Base-by-base conservation (phyloP, 2,888 invertebrate species). In the Nemurella pictetii region DNA sequence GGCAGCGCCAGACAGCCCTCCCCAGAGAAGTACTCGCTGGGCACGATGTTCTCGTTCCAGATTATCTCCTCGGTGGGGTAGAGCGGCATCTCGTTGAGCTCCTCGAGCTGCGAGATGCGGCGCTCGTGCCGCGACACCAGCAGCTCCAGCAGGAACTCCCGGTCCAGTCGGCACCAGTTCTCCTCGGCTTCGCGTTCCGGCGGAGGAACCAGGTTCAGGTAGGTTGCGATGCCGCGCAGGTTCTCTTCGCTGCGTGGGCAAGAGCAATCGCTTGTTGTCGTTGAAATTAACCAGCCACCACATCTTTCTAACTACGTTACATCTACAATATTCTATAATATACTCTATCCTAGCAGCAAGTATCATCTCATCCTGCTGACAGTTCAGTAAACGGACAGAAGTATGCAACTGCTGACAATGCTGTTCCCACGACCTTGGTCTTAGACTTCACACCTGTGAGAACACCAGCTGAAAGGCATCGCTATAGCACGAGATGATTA, bases 41-140 rank as follows among this genome's bases (percentile, higher is more conserved):
- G 99, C 0, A 99, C 99, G 77, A 99, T 94, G 89, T 99, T 99
- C 90, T 99, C 99, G 90, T 99, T 98, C 99, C 99, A 99, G 88
- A 99, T 98, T 0, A 99, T 95, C 86, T 96, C 95, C 90, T 99
- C 99, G 0, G 98, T 99, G 0, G 99, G 99, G 90, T 99, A 99
- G 0, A 99, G 92, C 0, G 99, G 99, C 97, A 99, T 98, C 88
- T 97, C 96, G 90, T 99, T 99, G 15, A 99, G 91, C 84, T 97
- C 96, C 89, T 99, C 97, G 84, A 99, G 91, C 89, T 99, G 99
- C 0, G 98, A 99, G 55, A 95, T 94, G 83, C 97, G 93, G 74
- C 95, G 93, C 90, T 98, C 98, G 90, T 98, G 98, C 0, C 96
- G 93, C 0, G 95, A 96, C 87, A 95, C 97, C 91, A 99, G 90